Evolutionary conservation across 1,140 invertebrate genomes (phyloP), one percentile per base, ranked within the genome.

Genomic region (Condylostylus longicornis): DNA sequence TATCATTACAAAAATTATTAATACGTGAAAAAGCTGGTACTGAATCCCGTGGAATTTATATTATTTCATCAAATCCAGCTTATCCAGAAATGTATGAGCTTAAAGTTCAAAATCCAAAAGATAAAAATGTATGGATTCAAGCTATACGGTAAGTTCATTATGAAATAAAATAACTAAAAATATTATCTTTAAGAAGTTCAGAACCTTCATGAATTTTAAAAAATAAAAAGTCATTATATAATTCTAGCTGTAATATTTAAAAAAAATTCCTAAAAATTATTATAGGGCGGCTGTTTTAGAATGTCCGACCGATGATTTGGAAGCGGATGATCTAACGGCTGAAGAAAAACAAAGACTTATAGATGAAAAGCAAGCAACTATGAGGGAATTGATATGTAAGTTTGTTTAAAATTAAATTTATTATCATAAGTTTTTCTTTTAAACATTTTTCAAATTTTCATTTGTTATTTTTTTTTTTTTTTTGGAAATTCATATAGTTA

Each of bases 61-160:
- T 93, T 18, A 89, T 93, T 46, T 84, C 80, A 38, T 83, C 80
- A 30, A 84, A 84, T 53, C 80, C 83, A 1, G 69, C 71, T 2
- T 80, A 84, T 47, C 88, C 89, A 0, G 91, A 94, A 64, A 94
- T 95, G 89, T 94, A 93, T 57, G 89, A 95, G 58, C 64, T 96
- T 12, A 80, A 91, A 51, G 85, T 91, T 41, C 75, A 80, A 43
- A 79, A 83, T 29, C 83, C 84, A 10, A 83, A 85, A 52, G 85
- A 93, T 41, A 85, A 88, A 50, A 77, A 82, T 46, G 60, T 75
- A 1, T 95, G 90, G 90, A 86, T 94, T 45, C 71, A 80, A 47
- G 72, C 79, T 7, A 82, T 95, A 40, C 69, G 80, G 64, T 77
- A 69, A 33, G 8, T 4, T 12, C 21, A 22, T 21, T n/a, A 19